Conservation (phyloP, 1,140 invertebrate genomes). For the Neomicropteryx cornuta region DNA sequence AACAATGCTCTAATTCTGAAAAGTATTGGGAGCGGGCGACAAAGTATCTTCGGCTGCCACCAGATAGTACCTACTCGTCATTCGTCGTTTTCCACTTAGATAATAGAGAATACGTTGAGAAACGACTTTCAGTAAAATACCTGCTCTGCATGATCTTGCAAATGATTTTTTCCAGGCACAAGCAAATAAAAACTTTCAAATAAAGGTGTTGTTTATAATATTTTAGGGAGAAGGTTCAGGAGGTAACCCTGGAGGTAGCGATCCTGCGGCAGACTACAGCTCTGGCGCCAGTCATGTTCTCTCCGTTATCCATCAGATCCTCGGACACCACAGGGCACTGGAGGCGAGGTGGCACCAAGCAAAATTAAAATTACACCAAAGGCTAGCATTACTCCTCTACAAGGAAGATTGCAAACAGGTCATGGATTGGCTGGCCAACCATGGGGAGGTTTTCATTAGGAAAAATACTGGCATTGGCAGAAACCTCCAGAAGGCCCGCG, state of each 20-base stretch:
- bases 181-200: too few species aligned
- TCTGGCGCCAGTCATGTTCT: constrained; percentile 84
- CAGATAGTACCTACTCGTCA: too few species aligned
- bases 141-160: too few species aligned
- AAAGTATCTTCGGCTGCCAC: too few species aligned
- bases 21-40: too few species aligned
- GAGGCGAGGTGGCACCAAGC: constrained; percentile 92
- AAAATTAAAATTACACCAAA: constrained; percentile 87
- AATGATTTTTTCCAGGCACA: too few species aligned
- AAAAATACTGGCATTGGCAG: constrained; percentile 95
- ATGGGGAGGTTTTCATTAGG: constrained; percentile 95
- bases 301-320: constrained; percentile 86
- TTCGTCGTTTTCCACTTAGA: too few species aligned
- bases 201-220: too few species aligned
- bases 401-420: constrained; percentile 94
- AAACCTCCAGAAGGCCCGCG: constrained; percentile 85
- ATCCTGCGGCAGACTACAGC: constrained; percentile 92
- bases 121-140: too few species aligned
- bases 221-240: too few species aligned
- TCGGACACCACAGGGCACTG: constrained; percentile 83
- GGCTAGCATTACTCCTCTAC: constrained; percentile 84
- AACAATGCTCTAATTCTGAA: too few species aligned
- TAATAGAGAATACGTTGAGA: too few species aligned
- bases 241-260: constrained; percentile 48
- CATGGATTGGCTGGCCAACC: constrained; percentile 93